Conservation (phyloP, 2,113 vertebrate species). For the Tetrao urogallus region DNA sequence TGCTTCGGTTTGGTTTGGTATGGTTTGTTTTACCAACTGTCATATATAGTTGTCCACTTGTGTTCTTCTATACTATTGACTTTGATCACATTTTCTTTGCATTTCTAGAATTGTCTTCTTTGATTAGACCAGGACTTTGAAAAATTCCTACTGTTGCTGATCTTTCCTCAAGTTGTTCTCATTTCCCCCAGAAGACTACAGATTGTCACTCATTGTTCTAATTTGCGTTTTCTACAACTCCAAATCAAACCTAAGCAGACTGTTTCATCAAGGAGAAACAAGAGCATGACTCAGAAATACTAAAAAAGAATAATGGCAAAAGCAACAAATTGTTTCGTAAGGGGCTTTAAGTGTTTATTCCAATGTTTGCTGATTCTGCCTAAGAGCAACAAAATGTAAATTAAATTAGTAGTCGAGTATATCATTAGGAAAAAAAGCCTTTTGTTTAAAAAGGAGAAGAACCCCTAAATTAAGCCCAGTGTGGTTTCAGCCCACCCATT, state of each 20-base stretch:
- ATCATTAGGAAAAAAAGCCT: conserved; percentile 40
- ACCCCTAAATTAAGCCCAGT: conserved; percentile 41
- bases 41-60: neutral
- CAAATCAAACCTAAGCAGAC: conserved; percentile 58
- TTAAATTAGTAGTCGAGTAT: conserved; percentile 60
- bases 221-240: conserved; percentile 64
- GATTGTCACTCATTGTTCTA: conserved; percentile 45
- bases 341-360: conserved; percentile 49
- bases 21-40: neutral
- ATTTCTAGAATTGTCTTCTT: neutral
- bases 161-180: neutral
- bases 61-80: neutral
- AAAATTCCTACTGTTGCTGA: neutral
- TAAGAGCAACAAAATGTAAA: conserved; percentile 43
- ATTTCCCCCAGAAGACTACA: neutral
- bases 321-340: neutral
- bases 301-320: neutral
- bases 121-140: neutral
- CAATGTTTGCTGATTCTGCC: conserved; percentile 4
- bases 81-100: neutral
- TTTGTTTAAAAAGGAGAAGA: neutral
- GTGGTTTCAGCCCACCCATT: conserved; percentile 22
- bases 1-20: neutral
- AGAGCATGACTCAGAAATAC: neutral
- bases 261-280: conserved; percentile 39